These are phyloP conservation scores for Sicus ferrugineus DNA, from an alignment of 2,888 invertebrate species.

Conservation along the genomic window DNA sequence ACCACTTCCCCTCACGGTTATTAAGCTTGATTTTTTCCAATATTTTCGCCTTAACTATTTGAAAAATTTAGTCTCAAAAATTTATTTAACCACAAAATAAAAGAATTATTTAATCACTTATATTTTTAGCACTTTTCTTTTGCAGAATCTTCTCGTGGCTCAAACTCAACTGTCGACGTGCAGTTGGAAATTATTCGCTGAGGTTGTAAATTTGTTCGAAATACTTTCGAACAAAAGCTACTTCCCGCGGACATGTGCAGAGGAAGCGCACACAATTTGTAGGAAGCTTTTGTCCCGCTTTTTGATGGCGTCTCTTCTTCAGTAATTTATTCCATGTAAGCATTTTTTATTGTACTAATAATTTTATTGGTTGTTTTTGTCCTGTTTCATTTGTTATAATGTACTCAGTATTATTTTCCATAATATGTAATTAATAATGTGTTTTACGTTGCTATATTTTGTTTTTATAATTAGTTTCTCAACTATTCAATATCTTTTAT, in stretches of 20 bases:
- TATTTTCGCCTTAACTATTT: not conserved
- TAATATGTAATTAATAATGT: slow-evolving; percentile 44
- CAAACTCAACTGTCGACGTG: no score
- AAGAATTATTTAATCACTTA: no score
- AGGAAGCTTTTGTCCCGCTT: no score
- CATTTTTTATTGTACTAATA: slow-evolving; percentile 23
- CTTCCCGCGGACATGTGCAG: no score
- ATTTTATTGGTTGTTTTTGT: slow-evolving; percentile 23
- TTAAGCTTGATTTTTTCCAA: not conserved
- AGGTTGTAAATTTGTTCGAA: no score
- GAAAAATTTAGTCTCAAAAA: not conserved
- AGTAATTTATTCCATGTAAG: not conserved
- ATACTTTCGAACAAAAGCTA: no score
- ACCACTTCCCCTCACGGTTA: not conserved
- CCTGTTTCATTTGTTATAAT: slow-evolving; percentile 22
- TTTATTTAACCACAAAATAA: not conserved
- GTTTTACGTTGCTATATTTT: slow-evolving; percentile 46
- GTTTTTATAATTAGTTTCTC: slow-evolving; percentile 23
- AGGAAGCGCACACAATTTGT: no score
- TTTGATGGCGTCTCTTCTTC: no score
- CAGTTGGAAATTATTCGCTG: no score
- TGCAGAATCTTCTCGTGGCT: no score
- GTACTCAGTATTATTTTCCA: slow-evolving; percentile 34
- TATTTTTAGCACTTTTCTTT: no score
- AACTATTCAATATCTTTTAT: slow-evolving; percentile 35